Evolutionary conservation across 2,888 invertebrate genomes (phyloP), one percentile per base, ranked within the genome.

Genomic region (Thecocarcelia acutangulata): DNA sequence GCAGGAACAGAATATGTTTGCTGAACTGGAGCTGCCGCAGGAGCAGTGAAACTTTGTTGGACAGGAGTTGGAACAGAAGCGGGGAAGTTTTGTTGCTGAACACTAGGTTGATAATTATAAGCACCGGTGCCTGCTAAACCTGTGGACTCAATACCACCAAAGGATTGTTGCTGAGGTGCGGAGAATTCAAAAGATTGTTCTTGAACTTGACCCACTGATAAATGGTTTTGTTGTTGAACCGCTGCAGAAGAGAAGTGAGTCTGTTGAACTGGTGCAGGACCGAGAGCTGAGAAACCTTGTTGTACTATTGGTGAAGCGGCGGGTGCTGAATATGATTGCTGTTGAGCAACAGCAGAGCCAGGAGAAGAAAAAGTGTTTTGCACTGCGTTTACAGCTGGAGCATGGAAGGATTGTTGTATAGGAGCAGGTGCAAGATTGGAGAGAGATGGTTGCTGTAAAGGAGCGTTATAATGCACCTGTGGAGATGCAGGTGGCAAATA

Each of bases 1-100:
- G 66, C 52, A 4, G 72, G 24, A 17, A 81, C 84, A 21, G 84
- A 80, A 17, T 69, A 69, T 0, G 58, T 33, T 37, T 80, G 73
- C 33, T 69, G 69, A 13, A 70, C 42, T 11, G 50, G 64, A 3
- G 50, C 17, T 2, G 63, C 12, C 12, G 63, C 64, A n/a, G 83
- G 75, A n/a, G 64, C 46, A 13, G 69, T 50, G 13, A 74, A 63
- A 1, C 11, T 13, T 46, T 68, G 81, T 19, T 72, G 59, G 19
- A 58, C 24, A 50, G 74, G 66, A 4, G 69, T 58, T 6, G 59
- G 44, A 66, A 54, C 73, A 24, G 69, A 59, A 11, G 59, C 48
- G 11, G 58, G 72, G 17, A 80, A 58, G n/a, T 17, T 70, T 52
- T 69, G 63, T 42, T 64, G 66, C 37, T 59, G 69, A 17, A 12